Percentiles rank a stretch among this genome's conserved stretches.
Evolutionary conservation across 2,888 invertebrate species (phyloP).

Genomic region (Protonemura montana): DNA sequence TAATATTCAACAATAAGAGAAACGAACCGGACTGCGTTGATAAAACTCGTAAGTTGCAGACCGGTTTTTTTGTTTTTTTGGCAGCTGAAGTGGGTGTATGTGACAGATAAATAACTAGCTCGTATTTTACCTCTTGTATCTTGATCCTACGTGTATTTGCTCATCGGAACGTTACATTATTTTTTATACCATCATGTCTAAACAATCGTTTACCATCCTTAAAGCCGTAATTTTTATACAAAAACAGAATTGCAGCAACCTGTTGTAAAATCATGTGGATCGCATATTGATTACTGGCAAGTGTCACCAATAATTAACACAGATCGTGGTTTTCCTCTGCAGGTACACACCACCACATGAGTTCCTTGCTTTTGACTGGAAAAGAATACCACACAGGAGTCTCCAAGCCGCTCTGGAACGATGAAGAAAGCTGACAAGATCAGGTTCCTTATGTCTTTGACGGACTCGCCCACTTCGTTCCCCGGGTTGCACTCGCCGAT

Average conservation of each 20-base stretch:
- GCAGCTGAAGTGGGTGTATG: background rate
- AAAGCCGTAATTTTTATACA: too few relatives aligned
- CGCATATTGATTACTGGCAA: background rate
- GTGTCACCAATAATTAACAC: background rate
- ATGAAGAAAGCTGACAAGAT: slow-evolving; percentile 12
- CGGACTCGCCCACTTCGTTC: background rate
- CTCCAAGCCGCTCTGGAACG: background rate
- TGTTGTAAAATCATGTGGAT: background rate
- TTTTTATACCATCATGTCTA: too few relatives aligned
- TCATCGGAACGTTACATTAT: too few relatives aligned
- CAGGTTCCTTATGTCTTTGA: background rate
- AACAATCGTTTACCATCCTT: too few relatives aligned
- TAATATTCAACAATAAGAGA: background rate
- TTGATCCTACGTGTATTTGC: too few relatives aligned
- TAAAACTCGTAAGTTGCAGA: background rate
- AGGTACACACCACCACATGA: background rate
- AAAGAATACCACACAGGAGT: background rate
- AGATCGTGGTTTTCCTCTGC: background rate
- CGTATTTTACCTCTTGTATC: too few relatives aligned
- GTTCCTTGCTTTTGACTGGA: background rate
- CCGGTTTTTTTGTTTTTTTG: background rate
- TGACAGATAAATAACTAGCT: too few relatives aligned
- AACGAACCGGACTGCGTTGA: background rate
- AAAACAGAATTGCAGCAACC: background rate
- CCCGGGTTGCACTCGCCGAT: background rate